Evolutionary conservation across 2,113 vertebrate genomes (phyloP).

Genomic region (Lonchura striata): DNA sequence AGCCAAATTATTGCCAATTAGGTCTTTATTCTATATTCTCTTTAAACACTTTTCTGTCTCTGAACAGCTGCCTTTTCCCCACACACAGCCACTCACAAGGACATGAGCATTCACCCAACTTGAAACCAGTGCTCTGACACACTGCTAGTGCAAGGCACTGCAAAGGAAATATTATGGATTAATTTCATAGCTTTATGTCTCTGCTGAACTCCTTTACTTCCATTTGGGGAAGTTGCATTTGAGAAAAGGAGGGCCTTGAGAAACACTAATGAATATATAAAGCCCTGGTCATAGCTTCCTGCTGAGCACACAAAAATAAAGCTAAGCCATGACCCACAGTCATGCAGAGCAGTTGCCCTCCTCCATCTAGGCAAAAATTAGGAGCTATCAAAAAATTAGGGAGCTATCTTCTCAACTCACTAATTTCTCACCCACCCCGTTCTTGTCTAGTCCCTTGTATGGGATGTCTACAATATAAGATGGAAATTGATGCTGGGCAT

Average conservation of each 20-base stretch:
- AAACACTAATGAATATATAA: not conserved
- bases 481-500: not conserved
- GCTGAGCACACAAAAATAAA: not conserved
- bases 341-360: not conserved
- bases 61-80: not conserved
- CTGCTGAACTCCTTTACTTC: not conserved
- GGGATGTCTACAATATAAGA: not conserved
- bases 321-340: not conserved
- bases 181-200: not conserved
- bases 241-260: not conserved
- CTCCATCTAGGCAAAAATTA: not conserved
- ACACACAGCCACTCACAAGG: not conserved
- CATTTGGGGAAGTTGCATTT: not conserved
- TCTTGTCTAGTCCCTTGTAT: not conserved
- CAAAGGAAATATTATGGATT: not conserved
- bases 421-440: not conserved
- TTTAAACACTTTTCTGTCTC: not conserved
- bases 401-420: not conserved
- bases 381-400: not conserved
- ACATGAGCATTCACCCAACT: fast-evolving
- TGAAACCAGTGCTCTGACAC: not conserved
- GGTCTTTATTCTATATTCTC: not conserved
- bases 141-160: not conserved
- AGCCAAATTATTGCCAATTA: not conserved
- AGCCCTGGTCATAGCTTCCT: not conserved